phyloP scores from a whole-genome alignment of 2,888 invertebrate genomes.

The Drosophila fulvimacula region DNA sequence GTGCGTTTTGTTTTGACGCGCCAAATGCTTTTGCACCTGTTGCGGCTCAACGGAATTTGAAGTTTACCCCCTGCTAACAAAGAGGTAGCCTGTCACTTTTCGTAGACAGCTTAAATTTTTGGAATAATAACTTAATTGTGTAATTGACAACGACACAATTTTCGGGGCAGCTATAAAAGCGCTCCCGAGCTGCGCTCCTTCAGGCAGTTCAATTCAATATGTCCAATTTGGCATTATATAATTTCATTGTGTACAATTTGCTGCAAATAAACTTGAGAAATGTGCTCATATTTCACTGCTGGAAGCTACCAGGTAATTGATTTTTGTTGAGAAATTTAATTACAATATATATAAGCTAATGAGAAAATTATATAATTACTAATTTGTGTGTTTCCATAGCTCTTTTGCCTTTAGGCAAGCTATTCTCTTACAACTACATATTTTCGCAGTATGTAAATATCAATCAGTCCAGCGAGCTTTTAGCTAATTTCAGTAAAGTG shows the following conservation, averaged over 20 bases:
- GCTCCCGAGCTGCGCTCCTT: rapidly evolving
- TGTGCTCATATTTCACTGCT: slow-evolving; percentile 79
- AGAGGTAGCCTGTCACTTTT: slow-evolving; percentile 33
- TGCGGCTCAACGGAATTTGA: slow-evolving; percentile 8
- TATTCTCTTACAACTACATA: slow-evolving; percentile 46
- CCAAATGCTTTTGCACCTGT: slow-evolving; percentile 36
- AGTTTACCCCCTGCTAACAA: not conserved
- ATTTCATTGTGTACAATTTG: slow-evolving; percentile 76
- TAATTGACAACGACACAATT: slow-evolving; percentile 1
- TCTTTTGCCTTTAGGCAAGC: slow-evolving; percentile 38
- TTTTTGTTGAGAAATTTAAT: not conserved
- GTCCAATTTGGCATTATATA: slow-evolving; percentile 55
- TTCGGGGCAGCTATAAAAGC: slow-evolving; percentile 54
- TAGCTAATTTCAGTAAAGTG: slow-evolving; percentile 49
- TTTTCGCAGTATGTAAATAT: slow-evolving; percentile 67
- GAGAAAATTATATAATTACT: not conserved
- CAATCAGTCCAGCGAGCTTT: slow-evolving; percentile 9
- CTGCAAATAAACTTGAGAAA: slow-evolving; percentile 59
- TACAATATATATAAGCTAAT: not conserved
- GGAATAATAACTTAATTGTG: slow-evolving; percentile 55
- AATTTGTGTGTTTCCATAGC: slow-evolving; percentile 40
- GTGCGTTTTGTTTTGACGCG: slow-evolving; percentile 47
- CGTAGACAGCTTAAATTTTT: slow-evolving; percentile 47
- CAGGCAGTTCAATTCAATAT: slow-evolving; percentile 33
- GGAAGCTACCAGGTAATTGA: slow-evolving; percentile 65